A percentile compares a stretch with the other conserved stretches of the same genome.
Evolutionary conservation across 2,888 invertebrate genomes (phyloP).

Genomic region (Ophioninae sp.): DNA sequence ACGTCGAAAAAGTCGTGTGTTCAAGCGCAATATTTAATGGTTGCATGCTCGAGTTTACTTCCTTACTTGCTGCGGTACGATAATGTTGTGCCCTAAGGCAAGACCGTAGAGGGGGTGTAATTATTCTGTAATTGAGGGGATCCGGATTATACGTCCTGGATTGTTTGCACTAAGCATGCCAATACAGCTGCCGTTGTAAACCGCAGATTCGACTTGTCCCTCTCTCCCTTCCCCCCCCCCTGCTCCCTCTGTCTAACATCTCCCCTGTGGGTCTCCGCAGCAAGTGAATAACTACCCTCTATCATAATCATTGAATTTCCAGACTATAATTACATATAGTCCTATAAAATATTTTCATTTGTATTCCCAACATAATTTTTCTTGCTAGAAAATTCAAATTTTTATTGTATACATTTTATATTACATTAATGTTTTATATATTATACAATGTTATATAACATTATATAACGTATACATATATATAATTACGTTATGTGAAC

Average conservation of each 20-base stretch:
- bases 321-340: not conserved
- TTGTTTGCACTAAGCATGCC: slow-evolving; percentile 42
- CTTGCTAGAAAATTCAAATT: no score
- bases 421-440: no score
- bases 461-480: no score
- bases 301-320: slow-evolving; percentile 34
- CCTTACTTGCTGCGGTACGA: not conserved
- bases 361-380: no score
- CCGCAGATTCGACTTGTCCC: slow-evolving; percentile 25
- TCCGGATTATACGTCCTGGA: slow-evolving; percentile 52
- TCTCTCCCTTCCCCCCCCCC: not conserved
- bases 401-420: no score
- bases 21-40: not conserved
- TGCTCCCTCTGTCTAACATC: slow-evolving; percentile 5
- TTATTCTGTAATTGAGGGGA: slow-evolving; percentile 51
- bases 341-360: not conserved
- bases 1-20: not conserved
- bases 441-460: no score
- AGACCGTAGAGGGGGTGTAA: slow-evolving; percentile 51
- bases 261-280: not conserved
- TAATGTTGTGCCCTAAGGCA: slow-evolving; percentile 29
- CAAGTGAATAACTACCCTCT: slow-evolving; percentile 39
- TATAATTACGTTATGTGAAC: no score
- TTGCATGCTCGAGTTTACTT: not conserved
- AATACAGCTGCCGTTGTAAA: slow-evolving; percentile 45